These are phyloP conservation scores for Cydia splendana DNA, from an alignment of 1,140 invertebrate species.

Conservation along the genomic window DNA sequence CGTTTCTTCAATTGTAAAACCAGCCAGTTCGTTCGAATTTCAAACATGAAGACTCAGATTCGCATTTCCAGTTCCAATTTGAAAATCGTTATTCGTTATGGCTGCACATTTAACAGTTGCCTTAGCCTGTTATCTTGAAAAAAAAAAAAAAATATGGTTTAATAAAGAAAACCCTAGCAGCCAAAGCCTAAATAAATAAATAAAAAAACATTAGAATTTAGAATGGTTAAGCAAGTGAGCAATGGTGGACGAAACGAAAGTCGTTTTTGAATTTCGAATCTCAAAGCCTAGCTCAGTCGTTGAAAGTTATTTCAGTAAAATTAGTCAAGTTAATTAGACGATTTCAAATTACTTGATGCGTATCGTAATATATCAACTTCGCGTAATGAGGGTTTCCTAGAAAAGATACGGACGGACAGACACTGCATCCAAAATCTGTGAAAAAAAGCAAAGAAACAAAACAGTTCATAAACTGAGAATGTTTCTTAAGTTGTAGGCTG, in stretches of 20 bases:
- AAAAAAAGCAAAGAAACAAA: conserved; percentile 34
- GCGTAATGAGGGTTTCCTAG: conserved; percentile 62
- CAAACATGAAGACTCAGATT: background rate
- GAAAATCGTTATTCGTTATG: too few species aligned
- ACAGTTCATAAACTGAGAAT: background rate
- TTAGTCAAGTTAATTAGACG: conserved; percentile 46
- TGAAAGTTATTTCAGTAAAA: conserved; percentile 38
- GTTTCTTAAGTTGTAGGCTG: background rate
- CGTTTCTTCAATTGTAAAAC: conserved; percentile 19
- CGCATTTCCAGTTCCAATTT: too few species aligned
- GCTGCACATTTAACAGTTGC: too few species aligned
- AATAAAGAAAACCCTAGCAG: background rate
- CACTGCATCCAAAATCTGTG: conserved; percentile 40
- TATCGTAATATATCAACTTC: conserved; percentile 56
- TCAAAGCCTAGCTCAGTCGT: conserved; percentile 7
- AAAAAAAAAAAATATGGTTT: background rate
- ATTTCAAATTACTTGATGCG: conserved; percentile 34
- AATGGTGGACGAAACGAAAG: background rate
- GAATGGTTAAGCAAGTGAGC: background rate
- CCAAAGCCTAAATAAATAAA: background rate
- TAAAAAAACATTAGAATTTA: background rate
- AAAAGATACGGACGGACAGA: conserved; percentile 44
- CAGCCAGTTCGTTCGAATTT: conserved; percentile 7
- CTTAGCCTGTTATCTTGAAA: background rate
- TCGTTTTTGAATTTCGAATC: conserved; percentile 10